Evolutionary conservation across 1,140 invertebrate species (phyloP).

Genomic region (Glossosoma conforme): DNA sequence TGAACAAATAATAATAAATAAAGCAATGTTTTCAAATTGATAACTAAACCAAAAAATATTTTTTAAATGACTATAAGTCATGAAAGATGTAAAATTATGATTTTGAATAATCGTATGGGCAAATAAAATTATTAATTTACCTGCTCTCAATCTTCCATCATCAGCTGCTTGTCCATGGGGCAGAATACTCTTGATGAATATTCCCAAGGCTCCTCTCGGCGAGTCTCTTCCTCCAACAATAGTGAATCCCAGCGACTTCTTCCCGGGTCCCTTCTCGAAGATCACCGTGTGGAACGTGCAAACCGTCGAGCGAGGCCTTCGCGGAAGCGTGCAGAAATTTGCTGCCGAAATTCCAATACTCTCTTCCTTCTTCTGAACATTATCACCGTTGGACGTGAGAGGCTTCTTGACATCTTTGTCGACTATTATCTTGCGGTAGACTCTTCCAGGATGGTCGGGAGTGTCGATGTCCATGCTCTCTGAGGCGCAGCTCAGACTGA

Average conservation of each 20-base stretch:
- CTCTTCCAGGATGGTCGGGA: constrained; percentile 36
- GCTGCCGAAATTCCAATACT: constrained; percentile 50
- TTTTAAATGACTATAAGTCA: too few relatives aligned
- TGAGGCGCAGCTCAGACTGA: constrained; percentile 39
- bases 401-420: constrained; percentile 31
- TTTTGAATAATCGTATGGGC: too few relatives aligned
- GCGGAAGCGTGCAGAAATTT: constrained; percentile 66
- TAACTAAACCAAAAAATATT: too few relatives aligned
- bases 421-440: constrained; percentile 33
- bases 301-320: constrained; percentile 60
- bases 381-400: too few relatives aligned
- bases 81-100: too few relatives aligned
- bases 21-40: too few relatives aligned
- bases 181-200: constrained; percentile 88
- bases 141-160: constrained; percentile 76
- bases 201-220: constrained; percentile 80
- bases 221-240: constrained; percentile 89
- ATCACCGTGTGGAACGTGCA: constrained; percentile 69
- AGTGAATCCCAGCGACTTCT: constrained; percentile 84
- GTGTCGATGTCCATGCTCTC: constrained; percentile 45
- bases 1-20: too few relatives aligned
- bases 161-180: constrained; percentile 82
- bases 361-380: constrained; percentile 33
- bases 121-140: constrained; percentile 44
- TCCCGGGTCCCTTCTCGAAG: constrained; percentile 77